Evolutionary conservation across 2,113 vertebrate species (phyloP), one percentile per base, ranked within the genome.

Genomic region (Suricata suricatta): DNA sequence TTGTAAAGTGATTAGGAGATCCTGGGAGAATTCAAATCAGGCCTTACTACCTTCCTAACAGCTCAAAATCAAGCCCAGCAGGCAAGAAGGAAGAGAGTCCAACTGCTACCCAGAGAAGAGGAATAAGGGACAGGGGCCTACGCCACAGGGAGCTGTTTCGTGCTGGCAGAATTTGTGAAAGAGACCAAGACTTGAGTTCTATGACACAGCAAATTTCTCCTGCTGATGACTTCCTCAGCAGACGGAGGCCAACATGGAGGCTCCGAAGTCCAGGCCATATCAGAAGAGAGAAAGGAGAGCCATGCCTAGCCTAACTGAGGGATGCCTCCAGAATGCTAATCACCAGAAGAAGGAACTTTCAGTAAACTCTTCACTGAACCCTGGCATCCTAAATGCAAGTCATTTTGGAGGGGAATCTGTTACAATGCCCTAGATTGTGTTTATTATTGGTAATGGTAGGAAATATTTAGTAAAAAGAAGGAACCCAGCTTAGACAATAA

Each of bases 121-220:
- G 66, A 64, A 14, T 2, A 35, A 76, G 72, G 41, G 41, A 72
- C n/a, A 76, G 38, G 79, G 80, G 8, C 38, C 35, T 21, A 31
- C 41, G 16, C 23, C 66, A 93, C 41, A 33, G 10, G 27, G 81
- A 69, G 11, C 21, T 86, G 77, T 31, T 69, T 72, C 57, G 13
- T 25, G 27, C 68, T 25, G 60, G 41, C 71, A 93, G 76, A 94
- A 64, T 25, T 54, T 57, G 21, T 60, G 60, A 92, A 89, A 76
- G 86, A 79, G 54, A 81, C 27, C 33, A 41, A 12, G 16, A 7
- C 50, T 85, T 31, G 17, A 77, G 27, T 54, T 66, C 90, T 60
- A 83, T 97, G 95, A 97, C 96, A 97, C 93, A 97, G 96, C 96
- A 96, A 66, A 72, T 95, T 96, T 93, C 89, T 54, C 64, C 7